A percentile compares a stretch with the other conserved stretches of the same genome.
phyloP scores from a whole-genome alignment of 2,797 vertebrate genomes.

The Pangasius macronema region DNA sequence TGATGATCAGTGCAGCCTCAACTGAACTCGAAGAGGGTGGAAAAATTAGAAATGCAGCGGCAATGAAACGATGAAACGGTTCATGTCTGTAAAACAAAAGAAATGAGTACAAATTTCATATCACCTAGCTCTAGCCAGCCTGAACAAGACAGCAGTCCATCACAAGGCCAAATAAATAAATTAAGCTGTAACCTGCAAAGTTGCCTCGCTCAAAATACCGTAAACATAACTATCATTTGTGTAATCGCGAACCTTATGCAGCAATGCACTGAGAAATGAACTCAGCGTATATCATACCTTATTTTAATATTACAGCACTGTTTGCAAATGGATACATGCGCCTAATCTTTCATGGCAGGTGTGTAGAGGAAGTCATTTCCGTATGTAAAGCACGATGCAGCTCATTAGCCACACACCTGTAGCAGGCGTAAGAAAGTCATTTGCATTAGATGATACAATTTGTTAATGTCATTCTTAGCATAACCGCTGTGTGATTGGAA shows the following conservation, averaged over 20 bases:
- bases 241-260: neutral
- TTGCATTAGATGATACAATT: slow-evolving; percentile 11
- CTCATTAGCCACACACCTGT: slow-evolving; percentile 6
- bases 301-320: neutral
- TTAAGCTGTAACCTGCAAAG: neutral
- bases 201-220: neutral
- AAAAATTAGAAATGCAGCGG: neutral
- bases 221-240: neutral
- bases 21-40: neutral
- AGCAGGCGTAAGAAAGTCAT: neutral
- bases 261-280: neutral
- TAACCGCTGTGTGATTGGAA: slow-evolving; percentile 15
- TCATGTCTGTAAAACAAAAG: neutral
- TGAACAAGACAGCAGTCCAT: neutral
- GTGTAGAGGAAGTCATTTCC: neutral
- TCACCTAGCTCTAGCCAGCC: neutral
- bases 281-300: neutral
- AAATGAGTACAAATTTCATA: neutral
- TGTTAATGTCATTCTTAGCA: neutral
- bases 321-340: neutral
- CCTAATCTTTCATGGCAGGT: neutral
- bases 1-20: neutral
- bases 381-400: neutral
- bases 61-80: neutral
- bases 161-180: neutral